Evolutionary conservation across 2,113 vertebrate genomes (phyloP), one percentile per base, ranked within the genome.

Genomic region (Ranitomeya variabilis): DNA sequence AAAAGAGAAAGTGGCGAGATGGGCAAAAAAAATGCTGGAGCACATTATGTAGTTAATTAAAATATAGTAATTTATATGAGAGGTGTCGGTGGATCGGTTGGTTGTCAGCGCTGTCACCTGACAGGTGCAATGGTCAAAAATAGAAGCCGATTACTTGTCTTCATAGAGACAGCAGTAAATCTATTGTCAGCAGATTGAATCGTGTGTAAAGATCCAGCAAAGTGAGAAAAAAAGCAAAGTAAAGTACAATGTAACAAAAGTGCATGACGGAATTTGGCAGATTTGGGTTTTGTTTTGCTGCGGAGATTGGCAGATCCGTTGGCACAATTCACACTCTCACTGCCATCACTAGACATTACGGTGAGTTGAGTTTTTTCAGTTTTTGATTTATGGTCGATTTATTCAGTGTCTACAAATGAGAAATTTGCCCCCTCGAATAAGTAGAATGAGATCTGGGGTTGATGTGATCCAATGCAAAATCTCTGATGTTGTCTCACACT

Each of bases 31-130:
- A 52, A 54, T 19, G 67, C 31, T 8, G 73, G 73, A 79, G 81
- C 82, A 59, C 73, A 57, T 85, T 84, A 83, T 77, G 74, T 26
- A 89, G 73, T 79, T 89, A 83, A 89, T 89, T 89, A 83, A 89
- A 84, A 78, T 78, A 15, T 21, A 89, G 87, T 85, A n/a, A 89
- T 89, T 85, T 89, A 89, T 85, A 83, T 14, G 21, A 82, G 45
- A 45, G 55, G 66, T 82, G 79, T 18, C 62, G 62, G 13, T 13
- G 10, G n/a, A 45, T 80, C 86, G 52, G 51, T 8, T 15, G 76
- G 18, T 80, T 80, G 86, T 62, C 86, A 87, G 37, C 18, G 80
- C 45, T 60, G 45, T 78, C 57, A 79, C 71, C 45, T 59, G 78
- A 52, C 13, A 13, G 62, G 45, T 57, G 16, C 52, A 45, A 23